Base-by-base conservation (phyloP, 2,113 vertebrate genomes). In the Otus sunia region DNA sequence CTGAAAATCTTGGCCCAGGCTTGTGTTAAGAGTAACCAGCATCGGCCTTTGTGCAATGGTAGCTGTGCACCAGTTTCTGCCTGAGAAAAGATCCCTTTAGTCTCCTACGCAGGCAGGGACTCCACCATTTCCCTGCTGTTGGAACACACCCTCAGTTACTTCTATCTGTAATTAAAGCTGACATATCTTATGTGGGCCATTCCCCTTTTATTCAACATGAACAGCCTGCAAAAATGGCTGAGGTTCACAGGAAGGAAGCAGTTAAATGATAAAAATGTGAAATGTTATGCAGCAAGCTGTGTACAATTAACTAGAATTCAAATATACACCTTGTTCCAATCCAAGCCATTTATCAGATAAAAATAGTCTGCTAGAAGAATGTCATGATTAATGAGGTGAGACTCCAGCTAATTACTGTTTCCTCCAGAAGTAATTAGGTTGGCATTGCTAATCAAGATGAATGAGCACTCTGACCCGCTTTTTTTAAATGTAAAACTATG, bases 381-480 rank as follows among this genome's bases (percentile, higher is more conserved):
- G 99, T 99, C 98, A 98, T 99, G 99, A 99, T 99, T 99, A 99
- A 99, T 98, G 99, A 99, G 99, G 99, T 99, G 99, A 99, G 99
- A 99, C 99, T 99, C 95, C 96, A 98, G 99, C 98, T 99, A 99
- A 99, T 99, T 99, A 99, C 98, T 98, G 99, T 98, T 99, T 99
- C 99, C 98, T 99, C 98, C 98, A 98, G 98, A 98, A 98, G 98
- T 99, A 99, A 99, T 99, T 99, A 99, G 99, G 98, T 99, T 99
- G 99, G 98, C 98, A 98, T 98, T 96, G 98, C 98, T 99, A 99
- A 99, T 99, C 98, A 99, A 98, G 98, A 99, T 98, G 98, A 99
- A 99, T 98, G 98, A 98, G 98, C 96, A 96, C 98, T 98, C 98
- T 98, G 98, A 99, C 98, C 99, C 90, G 95, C 97, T 98, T 98